Evolutionary conservation across 2,113 vertebrate species (phyloP).

Genomic region (Podarcis raffonei): DNA sequence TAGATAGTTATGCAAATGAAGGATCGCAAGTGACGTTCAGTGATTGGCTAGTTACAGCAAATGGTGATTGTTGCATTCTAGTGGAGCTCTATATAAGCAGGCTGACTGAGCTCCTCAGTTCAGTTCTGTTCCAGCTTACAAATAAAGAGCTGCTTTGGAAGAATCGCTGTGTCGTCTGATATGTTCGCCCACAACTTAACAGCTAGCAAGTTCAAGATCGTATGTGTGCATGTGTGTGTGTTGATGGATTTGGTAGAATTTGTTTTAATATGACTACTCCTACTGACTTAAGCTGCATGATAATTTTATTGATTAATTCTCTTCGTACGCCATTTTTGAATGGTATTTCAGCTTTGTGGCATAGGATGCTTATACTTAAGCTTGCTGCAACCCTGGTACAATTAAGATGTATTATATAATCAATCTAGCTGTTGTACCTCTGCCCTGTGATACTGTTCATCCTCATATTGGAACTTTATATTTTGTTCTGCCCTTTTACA

Average conservation of each 20-base stretch:
- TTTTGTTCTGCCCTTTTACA: neutral
- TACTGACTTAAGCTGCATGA: neutral
- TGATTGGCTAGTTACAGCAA: no score
- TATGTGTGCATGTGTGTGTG: neutral
- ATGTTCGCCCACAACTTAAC: no score
- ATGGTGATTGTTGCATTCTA: no score
- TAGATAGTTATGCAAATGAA: no score
- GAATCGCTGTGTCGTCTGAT: no score
- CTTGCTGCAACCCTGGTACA: neutral
- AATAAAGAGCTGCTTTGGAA: no score
- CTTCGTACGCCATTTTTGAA: neutral
- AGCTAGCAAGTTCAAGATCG: no score
- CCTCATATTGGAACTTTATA: neutral
- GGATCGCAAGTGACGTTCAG: no score
- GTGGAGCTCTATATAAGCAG: no score
- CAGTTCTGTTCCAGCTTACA: no score
- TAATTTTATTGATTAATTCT: neutral
- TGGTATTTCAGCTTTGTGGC: neutral
- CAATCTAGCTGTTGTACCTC: neutral
- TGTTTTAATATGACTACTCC: neutral
- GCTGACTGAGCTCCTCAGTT: no score
- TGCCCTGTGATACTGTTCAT: neutral
- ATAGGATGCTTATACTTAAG: neutral
- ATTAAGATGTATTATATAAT: neutral
- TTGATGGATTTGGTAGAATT: neutral